phyloP scores from a whole-genome alignment of 2,113 vertebrate genomes.

The Eclectus roratus region DNA sequence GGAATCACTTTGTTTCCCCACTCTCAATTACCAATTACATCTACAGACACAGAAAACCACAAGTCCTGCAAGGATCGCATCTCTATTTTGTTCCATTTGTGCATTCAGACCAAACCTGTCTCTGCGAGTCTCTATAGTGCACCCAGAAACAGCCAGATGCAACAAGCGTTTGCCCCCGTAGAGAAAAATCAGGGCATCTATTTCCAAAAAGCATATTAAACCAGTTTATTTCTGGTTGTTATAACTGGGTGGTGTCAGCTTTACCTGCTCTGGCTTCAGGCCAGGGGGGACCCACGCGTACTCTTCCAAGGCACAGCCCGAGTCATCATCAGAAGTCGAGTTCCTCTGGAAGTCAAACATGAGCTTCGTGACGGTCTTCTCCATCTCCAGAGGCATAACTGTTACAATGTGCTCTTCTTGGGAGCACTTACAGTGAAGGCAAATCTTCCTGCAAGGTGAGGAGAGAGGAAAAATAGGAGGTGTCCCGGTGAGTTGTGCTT shows the following conservation, averaged over 20 bases:
- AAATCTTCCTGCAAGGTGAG: conserved; percentile 88
- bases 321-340: conserved; percentile 96
- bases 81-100: background rate
- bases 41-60: background rate
- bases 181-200: background rate
- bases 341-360: conserved; percentile 99
- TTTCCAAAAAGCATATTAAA: background rate
- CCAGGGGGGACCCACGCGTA: conserved; percentile 97
- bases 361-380: conserved; percentile 97
- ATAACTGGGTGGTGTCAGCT: background rate
- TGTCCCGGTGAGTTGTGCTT: background rate
- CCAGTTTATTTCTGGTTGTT: background rate
- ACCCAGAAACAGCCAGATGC: background rate
- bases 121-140: background rate
- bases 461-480: conserved; percentile 21
- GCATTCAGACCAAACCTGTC: background rate
- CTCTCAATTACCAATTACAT: background rate
- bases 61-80: background rate
- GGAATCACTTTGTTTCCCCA: background rate
- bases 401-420: conserved; percentile 95
- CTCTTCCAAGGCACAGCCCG: conserved; percentile 95
- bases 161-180: accelerated
- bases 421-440: conserved; percentile 97
- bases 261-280: conserved; percentile 97
- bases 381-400: conserved; percentile 97